Base-by-base conservation (phyloP, 2,113 vertebrate genomes). In the Dasyprocta punctata region DNA sequence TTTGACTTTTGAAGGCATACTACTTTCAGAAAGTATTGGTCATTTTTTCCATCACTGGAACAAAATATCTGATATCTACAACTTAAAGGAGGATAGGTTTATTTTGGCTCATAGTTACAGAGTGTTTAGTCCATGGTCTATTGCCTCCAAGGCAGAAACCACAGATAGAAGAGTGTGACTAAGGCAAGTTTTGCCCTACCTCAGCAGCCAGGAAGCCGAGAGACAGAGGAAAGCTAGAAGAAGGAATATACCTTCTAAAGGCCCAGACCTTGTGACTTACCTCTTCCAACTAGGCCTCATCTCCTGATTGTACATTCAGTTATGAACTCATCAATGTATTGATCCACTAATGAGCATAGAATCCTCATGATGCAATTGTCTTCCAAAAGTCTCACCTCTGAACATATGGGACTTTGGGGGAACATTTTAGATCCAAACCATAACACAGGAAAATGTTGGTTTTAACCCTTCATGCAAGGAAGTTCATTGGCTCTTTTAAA, bases 391-490 rank as follows among this genome's bases (percentile, higher is more conserved):
- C 14, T 52, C 47, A 80, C 3, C 47, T 52, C 77, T 80, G 77
- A 33, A 80, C 47, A 80, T 28, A 52, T 52, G 47, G 36, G 28
- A 8, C 3, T 49, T 36, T 33, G 30, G 16, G 44, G 12, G 26
- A 77, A 47, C 13, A 52, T 52, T 52, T 80, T 49, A 80, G 44
- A 80, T 52, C 47, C 8, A 20, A 80, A 52, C 47, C 47, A 52
- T 36, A 80, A 9, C 44, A 47, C 8, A 36, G 84, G 20, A 47
- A 71, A 92, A 90, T n/a, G 82, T 85, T 67, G 86, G 11, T 84
- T 95, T 93, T 84, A 69, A 8, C 77, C 47, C n/a, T 94, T 95
- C 44, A 16, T 63, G 13, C 20, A 77, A 94, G 80, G 52, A 93
- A 63, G 22, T 28, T 33, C 24, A 13, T 38, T 89, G 78, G 63